phyloP scores from a whole-genome alignment of 1,140 invertebrate species.

The Nasonia longicornis region DNA sequence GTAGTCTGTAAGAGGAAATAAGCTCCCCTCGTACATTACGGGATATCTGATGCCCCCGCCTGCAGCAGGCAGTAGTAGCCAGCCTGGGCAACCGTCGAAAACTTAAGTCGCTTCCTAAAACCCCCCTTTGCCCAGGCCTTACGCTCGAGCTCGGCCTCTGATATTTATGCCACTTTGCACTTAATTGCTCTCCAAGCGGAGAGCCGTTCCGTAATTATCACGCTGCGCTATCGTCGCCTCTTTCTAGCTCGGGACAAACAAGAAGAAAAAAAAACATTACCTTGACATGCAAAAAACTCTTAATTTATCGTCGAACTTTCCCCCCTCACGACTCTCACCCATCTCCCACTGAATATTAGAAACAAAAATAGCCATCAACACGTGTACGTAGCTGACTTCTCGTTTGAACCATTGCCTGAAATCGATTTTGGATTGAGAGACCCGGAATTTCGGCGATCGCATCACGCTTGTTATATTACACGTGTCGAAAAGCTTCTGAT shows the following conservation, averaged over 20 bases:
- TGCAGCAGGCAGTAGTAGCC: constrained; percentile 15
- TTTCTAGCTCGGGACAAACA: constrained; percentile 43
- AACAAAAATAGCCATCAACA: background rate
- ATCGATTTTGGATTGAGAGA: too few species aligned
- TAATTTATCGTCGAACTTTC: background rate
- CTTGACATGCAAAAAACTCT: background rate
- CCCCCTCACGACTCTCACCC: background rate
- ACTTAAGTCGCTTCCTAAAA: constrained; percentile 58
- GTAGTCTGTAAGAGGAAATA: constrained; percentile 59
- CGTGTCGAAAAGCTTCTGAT: too few species aligned
- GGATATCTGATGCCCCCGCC: constrained; percentile 59
- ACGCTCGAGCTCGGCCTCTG: constrained; percentile 43
- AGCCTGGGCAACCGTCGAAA: constrained; percentile 51
- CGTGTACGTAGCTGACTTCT: background rate
- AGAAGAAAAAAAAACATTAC: constrained; percentile 43
- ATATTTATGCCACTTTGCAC: constrained; percentile 59
- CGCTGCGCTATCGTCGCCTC: constrained; percentile 17
- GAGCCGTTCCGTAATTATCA: constrained; percentile 57
- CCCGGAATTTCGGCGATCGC: too few species aligned
- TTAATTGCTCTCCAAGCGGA: constrained; percentile 58
- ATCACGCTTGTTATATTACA: too few species aligned
- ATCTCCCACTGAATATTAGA: background rate
- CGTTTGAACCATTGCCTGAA: background rate
- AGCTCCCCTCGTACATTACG: constrained; percentile 56
- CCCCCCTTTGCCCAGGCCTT: constrained; percentile 35